Base-by-base conservation (phyloP, 2,888 invertebrate genomes). In the Ornithoptera alexandrae region DNA sequence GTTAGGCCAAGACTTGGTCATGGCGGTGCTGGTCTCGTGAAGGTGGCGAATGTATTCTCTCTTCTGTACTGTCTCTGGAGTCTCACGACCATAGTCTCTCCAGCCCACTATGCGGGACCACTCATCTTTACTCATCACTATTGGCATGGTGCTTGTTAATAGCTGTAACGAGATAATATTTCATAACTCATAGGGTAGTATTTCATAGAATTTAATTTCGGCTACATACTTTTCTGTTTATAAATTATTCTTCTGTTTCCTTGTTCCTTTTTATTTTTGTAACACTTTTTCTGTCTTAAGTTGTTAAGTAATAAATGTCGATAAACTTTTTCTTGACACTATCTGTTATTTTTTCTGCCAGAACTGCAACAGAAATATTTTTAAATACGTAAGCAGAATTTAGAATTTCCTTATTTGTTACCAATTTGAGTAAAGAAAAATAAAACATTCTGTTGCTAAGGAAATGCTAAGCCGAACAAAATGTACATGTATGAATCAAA, bases 1-100 rank as follows among this genome's bases (percentile, higher is more conserved):
- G 74, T 92, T 92, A 1, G 92, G 92, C 92, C 92, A 92, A 24
- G 74, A 62, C 68, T 85, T 88, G 5, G 90, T 90, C 89, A 92
- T 92, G 39, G 77, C 72, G 0, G 72, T 76, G 79, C 92, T 92
- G 71, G 81, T 77, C 5, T 78, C 73, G 67, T 88, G 78, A 46
- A 90, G 77, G 70, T 77, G 83, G 56, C 77, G 79, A 24, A 90
- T 77, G 72, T 88, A 86, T 42, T 89, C 87, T 2, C 85, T 77
- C 36, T 82, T 79, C 2, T 86, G 81, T 8, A 72, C 75, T 18
- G 76, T 75, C n/a, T 88, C 89, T 0, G 85, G 81, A 24, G 88
- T 86, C 46, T 88, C 88, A 17, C 78, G 79, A 71, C 81, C 78
- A 0, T 70, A 59, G 20, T 82, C 79, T 18, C 84, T 78, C 90